Base-by-base conservation (phyloP, 2,888 invertebrate genomes). In the Drosophila nigricruria region DNA sequence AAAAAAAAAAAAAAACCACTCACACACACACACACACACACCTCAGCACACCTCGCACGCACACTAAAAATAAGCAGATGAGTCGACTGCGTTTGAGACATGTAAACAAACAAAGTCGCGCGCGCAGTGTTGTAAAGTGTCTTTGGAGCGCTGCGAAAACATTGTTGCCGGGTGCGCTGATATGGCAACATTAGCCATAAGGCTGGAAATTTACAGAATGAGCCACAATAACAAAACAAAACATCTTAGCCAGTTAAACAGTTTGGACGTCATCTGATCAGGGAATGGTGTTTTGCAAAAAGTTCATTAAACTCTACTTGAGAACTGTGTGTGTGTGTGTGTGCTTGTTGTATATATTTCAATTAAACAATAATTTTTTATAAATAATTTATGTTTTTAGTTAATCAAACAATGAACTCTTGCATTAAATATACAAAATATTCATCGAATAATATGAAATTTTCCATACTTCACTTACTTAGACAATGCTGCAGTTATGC, bases 61-160 rank as follows among this genome's bases (percentile, higher is more conserved):
- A n/a, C 42, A 56, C 32, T 43, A 32, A 56, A 43, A 43, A 32
- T 32, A 57, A 57, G 38, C 38, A 8, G 38, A 25, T 34, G 43
- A 45, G 8, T 30, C 49, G 49, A 12, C 30, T 10, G 49, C 27
- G 3, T 0, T 40, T 20, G 9, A 16, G 30, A 32, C 36, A 27
- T 58, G 45, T 47, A 58, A 43, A 45, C 58, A 58, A 58, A 58
- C 23, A 16, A n/a, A n/a, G 30, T 30, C 10, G 30, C 43, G 14
- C 14, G 4, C 3, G 14, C 57, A 58, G 57, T 58, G 57, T 45
- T 58, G 57, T 18, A 25, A 58, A 58, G 25, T 45, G 57, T 34
- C 25, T 23, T 25, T 25, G 23, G n/a, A 36, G 34, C 16, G 14
- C 9, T 25, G 9, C 3, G 25, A 3, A 16, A 9, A 6, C 12